These are phyloP conservation scores for Leuciscus waleckii DNA, from an alignment of 2,797 vertebrate genomes.

Conservation along the genomic window DNA sequence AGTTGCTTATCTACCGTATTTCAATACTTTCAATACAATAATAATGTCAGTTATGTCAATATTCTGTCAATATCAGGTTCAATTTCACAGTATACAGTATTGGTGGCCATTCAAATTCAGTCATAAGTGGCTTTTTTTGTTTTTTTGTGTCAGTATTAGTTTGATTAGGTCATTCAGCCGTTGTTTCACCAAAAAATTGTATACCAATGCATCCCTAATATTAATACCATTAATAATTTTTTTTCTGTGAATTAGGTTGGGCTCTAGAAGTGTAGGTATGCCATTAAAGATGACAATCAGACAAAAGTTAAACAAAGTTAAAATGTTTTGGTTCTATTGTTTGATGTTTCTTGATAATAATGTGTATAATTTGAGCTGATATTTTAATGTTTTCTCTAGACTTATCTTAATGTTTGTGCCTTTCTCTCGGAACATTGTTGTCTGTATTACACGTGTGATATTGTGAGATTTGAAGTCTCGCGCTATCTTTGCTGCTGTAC, in stretches of 20 bases:
- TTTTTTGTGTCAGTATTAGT: neutral
- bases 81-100: slow-evolving; percentile 10
- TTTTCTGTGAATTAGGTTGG: slow-evolving; percentile 11
- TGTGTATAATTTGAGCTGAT: slow-evolving; percentile 34
- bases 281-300: slow-evolving; percentile 60
- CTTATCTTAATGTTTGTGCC: slow-evolving; percentile 73
- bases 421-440: slow-evolving; percentile 71
- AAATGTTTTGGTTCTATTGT: slow-evolving; percentile 33
- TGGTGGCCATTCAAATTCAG: neutral
- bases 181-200: neutral
- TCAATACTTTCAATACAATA: neutral
- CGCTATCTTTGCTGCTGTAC: slow-evolving; percentile 61
- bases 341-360: slow-evolving; percentile 32
- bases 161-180: neutral
- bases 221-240: neutral
- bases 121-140: neutral
- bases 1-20: neutral
- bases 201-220: neutral
- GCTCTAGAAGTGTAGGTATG: slow-evolving; percentile 31
- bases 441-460: slow-evolving; percentile 75
- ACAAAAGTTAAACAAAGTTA: slow-evolving; percentile 27
- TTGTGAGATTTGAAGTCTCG: slow-evolving; percentile 50
- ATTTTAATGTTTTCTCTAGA: slow-evolving; percentile 61
- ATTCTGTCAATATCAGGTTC: neutral
- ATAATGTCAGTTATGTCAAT: neutral